These are phyloP conservation scores for Arctocebus calabarensis DNA, from an alignment of 2,797 vertebrate genomes.

Conservation along the genomic window DNA sequence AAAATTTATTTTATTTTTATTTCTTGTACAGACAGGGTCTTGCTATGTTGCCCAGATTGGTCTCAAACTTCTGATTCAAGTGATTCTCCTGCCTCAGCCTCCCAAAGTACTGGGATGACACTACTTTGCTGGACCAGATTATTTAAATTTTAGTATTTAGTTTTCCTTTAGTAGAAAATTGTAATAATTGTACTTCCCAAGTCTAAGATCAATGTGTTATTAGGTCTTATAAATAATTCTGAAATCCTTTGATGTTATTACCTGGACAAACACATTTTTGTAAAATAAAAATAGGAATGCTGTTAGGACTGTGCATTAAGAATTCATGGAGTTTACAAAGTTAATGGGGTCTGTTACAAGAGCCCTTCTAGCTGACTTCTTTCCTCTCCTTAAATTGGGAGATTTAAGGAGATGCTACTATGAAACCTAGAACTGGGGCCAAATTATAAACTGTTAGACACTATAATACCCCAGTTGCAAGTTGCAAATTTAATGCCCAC, in stretches of 20 bases:
- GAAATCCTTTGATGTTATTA: constrained; percentile 53
- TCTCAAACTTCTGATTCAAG: not conserved
- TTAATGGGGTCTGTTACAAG: not conserved
- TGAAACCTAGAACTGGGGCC: not conserved
- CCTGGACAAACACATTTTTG: not conserved
- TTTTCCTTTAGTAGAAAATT: constrained; percentile 64
- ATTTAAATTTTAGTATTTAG: constrained; percentile 47
- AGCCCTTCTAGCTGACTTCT: not conserved
- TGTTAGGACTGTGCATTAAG: constrained; percentile 13
- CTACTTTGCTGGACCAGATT: not conserved
- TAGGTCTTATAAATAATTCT: constrained; percentile 53
- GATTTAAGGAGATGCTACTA: too few species aligned
- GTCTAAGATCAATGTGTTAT: not conserved
- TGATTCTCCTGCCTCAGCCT: not conserved
- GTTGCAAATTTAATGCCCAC: not conserved
- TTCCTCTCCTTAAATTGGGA: not conserved
- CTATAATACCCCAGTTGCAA: not conserved
- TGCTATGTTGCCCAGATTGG: not conserved
- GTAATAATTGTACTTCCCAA: not conserved
- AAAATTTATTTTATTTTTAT: not conserved
- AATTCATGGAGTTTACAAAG: not conserved
- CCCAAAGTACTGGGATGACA: not conserved
- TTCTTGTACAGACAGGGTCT: not conserved
- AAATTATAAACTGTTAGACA: not conserved
- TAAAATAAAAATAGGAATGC: constrained; percentile 25